Conservation (phyloP, 2,888 invertebrate genomes). For the Halictus ligatus region DNA sequence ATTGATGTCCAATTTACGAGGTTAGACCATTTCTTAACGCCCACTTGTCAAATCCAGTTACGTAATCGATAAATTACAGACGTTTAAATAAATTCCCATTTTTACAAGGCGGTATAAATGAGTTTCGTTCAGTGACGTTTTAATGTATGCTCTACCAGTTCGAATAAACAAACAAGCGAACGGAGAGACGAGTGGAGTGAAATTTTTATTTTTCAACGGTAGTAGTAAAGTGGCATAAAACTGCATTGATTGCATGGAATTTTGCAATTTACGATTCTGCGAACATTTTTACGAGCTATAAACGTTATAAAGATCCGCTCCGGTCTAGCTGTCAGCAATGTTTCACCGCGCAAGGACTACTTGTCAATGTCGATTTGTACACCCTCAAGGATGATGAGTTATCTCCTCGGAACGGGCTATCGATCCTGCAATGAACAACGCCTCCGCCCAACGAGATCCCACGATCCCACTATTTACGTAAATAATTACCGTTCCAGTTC, state of each 20-base stretch:
- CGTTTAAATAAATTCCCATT: neutral
- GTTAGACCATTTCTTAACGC: neutral
- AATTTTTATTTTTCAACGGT: neutral
- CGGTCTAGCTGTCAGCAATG: neutral
- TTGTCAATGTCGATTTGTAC: neutral
- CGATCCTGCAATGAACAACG: conserved; percentile 52
- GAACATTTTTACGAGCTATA: neutral
- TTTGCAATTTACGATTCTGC: neutral
- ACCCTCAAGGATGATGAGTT: conserved; percentile 39
- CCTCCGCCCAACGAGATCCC: conserved; percentile 54
- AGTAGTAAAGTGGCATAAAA: neutral
- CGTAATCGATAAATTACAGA: neutral
- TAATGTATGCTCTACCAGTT: neutral
- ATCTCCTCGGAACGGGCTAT: conserved; percentile 38
- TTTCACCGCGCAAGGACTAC: neutral
- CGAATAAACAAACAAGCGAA: neutral
- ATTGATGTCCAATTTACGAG: neutral
- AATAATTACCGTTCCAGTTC: conserved; percentile 59
- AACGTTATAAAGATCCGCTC: neutral
- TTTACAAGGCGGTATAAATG: neutral
- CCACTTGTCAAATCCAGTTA: neutral
- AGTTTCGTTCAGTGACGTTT: neutral
- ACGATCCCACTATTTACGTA: conserved; percentile 59
- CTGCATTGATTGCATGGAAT: neutral
- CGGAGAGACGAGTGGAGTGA: neutral